Percentiles rank a stretch among this genome's conserved stretches.
Evolutionary conservation across 2,113 vertebrate genomes (phyloP).

Genomic region (Taxidea taxus): DNA sequence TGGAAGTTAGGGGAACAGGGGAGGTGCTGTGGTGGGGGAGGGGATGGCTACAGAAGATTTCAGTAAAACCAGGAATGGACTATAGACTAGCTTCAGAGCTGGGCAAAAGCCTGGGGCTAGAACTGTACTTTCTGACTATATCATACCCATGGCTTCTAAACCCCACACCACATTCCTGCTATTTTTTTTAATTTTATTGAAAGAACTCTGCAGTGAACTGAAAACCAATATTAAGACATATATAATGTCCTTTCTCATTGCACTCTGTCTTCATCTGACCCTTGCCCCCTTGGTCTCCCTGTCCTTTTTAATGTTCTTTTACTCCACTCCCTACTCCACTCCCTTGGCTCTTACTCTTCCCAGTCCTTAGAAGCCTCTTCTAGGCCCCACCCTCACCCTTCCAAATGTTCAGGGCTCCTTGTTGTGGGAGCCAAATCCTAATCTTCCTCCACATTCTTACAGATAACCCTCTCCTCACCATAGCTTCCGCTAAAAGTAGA

Average conservation of each 20-base stretch:
- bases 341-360: neutral
- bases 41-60: neutral
- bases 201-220: conserved; percentile 3
- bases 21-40: neutral
- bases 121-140: neutral
- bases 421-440: neutral
- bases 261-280: neutral
- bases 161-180: neutral
- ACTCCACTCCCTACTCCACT: neutral
- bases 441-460: neutral
- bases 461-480: neutral
- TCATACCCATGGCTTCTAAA: neutral
- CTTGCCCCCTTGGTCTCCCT: neutral
- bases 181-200: neutral
- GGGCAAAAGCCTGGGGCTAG: neutral
- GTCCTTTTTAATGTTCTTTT: neutral
- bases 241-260: neutral
- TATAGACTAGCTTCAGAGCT: neutral
- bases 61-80: neutral
- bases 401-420: neutral
- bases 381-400: neutral
- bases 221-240: conserved; percentile 22
- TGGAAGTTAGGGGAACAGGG: neutral
- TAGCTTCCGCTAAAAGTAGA: neutral
- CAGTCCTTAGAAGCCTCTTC: neutral